Percentiles rank a stretch among this genome's conserved stretches.
phyloP scores from a whole-genome alignment of 2,888 invertebrate genomes.

The Conomelus anceps region DNA sequence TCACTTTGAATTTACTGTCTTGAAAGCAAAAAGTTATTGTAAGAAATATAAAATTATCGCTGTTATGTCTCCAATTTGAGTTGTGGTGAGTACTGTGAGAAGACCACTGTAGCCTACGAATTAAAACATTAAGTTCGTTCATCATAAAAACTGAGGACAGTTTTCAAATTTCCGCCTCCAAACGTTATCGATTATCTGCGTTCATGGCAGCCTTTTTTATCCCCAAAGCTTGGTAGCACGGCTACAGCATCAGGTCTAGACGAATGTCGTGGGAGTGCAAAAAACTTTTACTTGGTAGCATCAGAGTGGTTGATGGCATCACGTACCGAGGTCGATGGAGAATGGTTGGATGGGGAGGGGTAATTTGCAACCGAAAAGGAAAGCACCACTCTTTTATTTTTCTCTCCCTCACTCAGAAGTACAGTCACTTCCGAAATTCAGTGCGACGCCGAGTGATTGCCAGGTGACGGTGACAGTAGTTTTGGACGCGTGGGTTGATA shows the following conservation, averaged over 20 bases:
- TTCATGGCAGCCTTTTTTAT: not conserved
- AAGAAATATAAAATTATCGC: too few relatives aligned
- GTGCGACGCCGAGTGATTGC: not conserved
- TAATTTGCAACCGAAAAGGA: not conserved
- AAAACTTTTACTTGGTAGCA: not conserved
- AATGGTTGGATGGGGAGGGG: not conserved
- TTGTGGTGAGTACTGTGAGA: too few relatives aligned
- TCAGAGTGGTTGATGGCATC: not conserved
- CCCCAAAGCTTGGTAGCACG: not conserved
- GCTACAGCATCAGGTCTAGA: not conserved
- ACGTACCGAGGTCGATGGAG: not conserved
- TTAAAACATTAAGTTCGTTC: not conserved
- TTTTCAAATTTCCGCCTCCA: not conserved
- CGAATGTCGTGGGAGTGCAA: not conserved
- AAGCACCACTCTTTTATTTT: not conserved
- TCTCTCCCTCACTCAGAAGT: not conserved
- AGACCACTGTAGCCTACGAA: too few relatives aligned
- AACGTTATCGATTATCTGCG: not conserved
- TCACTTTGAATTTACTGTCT: too few relatives aligned
- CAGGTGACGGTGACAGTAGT: too few relatives aligned
- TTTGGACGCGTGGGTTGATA: not conserved
- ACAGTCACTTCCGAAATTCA: not conserved
- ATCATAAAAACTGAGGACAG: not conserved
- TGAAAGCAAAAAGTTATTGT: too few relatives aligned
- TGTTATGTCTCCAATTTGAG: too few relatives aligned